Conservation (phyloP, 2,888 invertebrate species). For the Branchipolynoe longqiensis region DNA sequence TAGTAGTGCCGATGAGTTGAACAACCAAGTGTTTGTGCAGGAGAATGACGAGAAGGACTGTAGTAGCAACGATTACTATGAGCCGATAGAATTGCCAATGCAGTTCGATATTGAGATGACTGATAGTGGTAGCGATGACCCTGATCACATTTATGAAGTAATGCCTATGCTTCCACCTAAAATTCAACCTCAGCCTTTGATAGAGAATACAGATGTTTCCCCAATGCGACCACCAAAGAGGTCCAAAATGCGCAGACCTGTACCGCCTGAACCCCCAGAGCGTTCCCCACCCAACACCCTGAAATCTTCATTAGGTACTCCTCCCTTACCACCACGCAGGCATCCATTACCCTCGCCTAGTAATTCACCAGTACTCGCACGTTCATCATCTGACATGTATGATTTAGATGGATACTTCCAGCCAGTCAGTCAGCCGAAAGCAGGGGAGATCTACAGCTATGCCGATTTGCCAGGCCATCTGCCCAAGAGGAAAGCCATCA, state of each 20-base stretch:
- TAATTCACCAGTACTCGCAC: background rate
- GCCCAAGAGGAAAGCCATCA: constrained; percentile 2
- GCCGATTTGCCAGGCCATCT: constrained; percentile 40
- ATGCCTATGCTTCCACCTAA: constrained; percentile 13
- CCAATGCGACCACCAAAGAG: constrained; percentile 34
- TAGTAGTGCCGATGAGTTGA: background rate
- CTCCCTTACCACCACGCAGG: constrained; percentile 15
- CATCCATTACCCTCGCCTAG: background rate
- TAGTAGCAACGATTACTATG: constrained; percentile 30
- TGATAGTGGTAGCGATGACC: background rate
- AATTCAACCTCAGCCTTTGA: background rate
- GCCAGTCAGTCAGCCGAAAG: background rate
- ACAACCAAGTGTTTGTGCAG: constrained; percentile 15
- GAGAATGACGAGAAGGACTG: background rate
- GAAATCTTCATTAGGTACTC: background rate
- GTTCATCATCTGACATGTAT: constrained; percentile 29
- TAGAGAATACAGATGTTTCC: background rate
- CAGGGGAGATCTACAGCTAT: constrained; percentile 23
- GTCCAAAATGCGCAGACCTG: background rate
- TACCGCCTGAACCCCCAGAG: background rate
- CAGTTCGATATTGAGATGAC: background rate
- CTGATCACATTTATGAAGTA: constrained; percentile 36
- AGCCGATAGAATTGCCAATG: background rate
- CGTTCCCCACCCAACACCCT: constrained; percentile 27
- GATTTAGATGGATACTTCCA: constrained; percentile 19